Conservation (phyloP, 2,888 invertebrate species). For the Drosophila tanythrix region DNA sequence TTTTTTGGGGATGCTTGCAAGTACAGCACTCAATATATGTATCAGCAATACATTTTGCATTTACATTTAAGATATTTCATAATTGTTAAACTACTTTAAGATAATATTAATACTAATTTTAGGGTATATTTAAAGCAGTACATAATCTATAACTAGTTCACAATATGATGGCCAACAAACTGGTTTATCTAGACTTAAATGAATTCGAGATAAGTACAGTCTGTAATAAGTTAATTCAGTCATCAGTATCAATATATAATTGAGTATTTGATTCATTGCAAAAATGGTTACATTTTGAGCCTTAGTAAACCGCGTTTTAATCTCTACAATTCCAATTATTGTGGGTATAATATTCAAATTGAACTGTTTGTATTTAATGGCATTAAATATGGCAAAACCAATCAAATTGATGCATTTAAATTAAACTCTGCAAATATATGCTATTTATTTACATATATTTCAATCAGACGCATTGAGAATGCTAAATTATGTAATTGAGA, state of each 20-base stretch:
- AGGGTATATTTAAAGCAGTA: no score
- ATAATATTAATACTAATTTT: not conserved
- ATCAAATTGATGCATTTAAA: not conserved
- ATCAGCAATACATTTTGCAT: not conserved
- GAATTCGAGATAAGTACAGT: not conserved
- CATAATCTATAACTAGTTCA: not conserved
- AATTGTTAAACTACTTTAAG: not conserved
- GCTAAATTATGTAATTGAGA: not conserved
- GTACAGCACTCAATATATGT: not conserved
- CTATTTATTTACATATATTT: not conserved
- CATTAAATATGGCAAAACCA: not conserved
- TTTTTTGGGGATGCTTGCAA: no score
- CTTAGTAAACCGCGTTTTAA: not conserved
- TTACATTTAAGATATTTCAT: not conserved
- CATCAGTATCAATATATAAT: not conserved
- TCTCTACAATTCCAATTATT: not conserved
- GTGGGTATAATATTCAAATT: not conserved
- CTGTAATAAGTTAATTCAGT: not conserved
- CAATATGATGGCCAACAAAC: not conserved
- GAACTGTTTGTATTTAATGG: not conserved
- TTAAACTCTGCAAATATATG: not conserved
- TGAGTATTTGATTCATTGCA: not conserved
- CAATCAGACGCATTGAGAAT: not conserved
- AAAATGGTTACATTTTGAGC: not conserved
- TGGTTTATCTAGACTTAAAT: not conserved